phyloP scores from a whole-genome alignment of 2,888 invertebrate genomes.

The Trichopria drosophilae region DNA sequence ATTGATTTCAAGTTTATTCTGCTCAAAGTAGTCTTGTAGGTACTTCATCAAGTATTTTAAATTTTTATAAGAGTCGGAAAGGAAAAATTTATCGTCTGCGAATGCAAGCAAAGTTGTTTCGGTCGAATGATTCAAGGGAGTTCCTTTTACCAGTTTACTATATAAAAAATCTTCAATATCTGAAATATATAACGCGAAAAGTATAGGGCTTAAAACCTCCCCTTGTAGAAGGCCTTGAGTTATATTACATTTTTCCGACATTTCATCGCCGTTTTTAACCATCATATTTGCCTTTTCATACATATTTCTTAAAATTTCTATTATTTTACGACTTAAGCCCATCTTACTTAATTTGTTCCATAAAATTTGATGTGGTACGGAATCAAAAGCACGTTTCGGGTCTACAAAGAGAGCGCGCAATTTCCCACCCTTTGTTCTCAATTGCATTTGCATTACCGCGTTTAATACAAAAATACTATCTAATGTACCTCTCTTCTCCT shows the following conservation, averaged over 20 bases:
- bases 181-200: neutral
- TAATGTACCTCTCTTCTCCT: slow-evolving; percentile 17
- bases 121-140: too few species aligned
- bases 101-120: too few species aligned
- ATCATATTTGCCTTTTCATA: neutral
- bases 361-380: neutral
- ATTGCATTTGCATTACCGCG: slow-evolving; percentile 6
- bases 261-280: neutral
- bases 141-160: neutral
- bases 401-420: neutral
- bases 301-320: neutral
- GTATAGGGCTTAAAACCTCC: neutral
- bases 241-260: neutral
- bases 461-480: slow-evolving; percentile 33
- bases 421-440: neutral
- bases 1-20: neutral
- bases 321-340: neutral
- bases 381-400: neutral
- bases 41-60: neutral
- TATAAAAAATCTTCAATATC: neutral
- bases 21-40: neutral
- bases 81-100: neutral
- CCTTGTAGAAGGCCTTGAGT: neutral
- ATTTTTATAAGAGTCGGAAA: neutral
- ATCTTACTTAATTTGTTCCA: neutral